These are phyloP conservation scores for Micrasema longulum DNA, from an alignment of 1,140 invertebrate genomes.

Conservation along the genomic window DNA sequence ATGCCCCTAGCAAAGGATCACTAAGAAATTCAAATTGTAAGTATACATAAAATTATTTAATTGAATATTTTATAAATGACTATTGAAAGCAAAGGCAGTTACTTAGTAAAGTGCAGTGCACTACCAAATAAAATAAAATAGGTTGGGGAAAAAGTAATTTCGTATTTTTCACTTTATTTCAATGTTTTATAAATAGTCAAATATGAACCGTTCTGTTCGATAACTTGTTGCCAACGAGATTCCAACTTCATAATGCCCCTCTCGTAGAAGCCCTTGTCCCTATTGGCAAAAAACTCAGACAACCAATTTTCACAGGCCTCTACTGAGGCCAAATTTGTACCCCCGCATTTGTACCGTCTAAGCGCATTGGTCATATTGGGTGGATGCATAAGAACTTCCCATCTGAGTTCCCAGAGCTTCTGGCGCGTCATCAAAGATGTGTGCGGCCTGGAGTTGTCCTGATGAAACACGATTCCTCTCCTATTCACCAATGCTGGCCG, in stretches of 20 bases:
- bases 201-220: conserved; percentile 10
- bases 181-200: too few species aligned
- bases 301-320: conserved; percentile 10
- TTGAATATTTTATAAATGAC: too few species aligned
- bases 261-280: conserved; percentile 11
- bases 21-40: conserved; percentile 60
- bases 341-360: too few species aligned
- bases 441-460: conserved; percentile 12
- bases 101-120: too few species aligned
- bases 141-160: too few species aligned
- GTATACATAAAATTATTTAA: too few species aligned
- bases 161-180: too few species aligned
- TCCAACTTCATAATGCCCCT: conserved; percentile 11
- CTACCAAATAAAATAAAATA: too few species aligned
- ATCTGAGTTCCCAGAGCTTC: conserved; percentile 7
- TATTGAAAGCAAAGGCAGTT: too few species aligned
- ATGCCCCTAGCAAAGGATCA: conserved; percentile 48
- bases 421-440: conserved; percentile 20
- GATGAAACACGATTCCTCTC: conserved; percentile 25
- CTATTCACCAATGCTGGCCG: conserved; percentile 20
- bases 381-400: conserved; percentile 20
- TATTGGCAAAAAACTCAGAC: conserved; percentile 1
- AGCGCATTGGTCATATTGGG: too few species aligned
- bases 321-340: conserved; percentile 3
- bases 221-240: conserved; percentile 6